These are phyloP conservation scores for Austrolebias charrua DNA, from an alignment of 2,797 vertebrate genomes.

Conservation along the genomic window DNA sequence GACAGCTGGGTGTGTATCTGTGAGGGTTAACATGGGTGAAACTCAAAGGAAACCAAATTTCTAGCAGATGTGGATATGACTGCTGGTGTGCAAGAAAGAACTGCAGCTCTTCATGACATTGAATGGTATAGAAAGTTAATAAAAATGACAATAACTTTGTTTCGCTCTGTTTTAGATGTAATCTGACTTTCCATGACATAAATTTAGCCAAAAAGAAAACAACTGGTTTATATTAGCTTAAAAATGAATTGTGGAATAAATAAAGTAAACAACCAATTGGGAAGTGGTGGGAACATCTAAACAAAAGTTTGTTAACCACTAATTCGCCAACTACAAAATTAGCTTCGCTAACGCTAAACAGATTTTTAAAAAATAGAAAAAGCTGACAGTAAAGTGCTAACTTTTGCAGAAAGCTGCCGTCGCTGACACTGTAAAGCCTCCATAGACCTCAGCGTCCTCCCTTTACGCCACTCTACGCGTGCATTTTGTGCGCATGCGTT, in stretches of 20 bases:
- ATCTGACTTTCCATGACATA: constrained; percentile 5
- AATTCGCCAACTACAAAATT: too few relatives aligned
- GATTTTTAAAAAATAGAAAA: too few relatives aligned
- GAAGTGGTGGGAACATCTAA: too few relatives aligned
- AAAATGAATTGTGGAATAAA: background rate
- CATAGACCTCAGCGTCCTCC: too few relatives aligned
- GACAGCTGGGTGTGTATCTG: constrained; percentile 5
- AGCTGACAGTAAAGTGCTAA: too few relatives aligned
- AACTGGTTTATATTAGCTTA: background rate
- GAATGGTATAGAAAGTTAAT: constrained; percentile 19
- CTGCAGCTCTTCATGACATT: constrained; percentile 8
- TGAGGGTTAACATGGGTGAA: background rate
- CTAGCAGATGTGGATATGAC: constrained; percentile 4
- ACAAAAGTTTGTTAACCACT: too few relatives aligned
- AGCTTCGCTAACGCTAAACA: too few relatives aligned
- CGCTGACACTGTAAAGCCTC: too few relatives aligned
- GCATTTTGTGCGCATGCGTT: too few relatives aligned
- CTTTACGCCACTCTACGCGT: too few relatives aligned
- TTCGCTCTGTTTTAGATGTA: constrained; percentile 32
- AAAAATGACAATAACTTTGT: constrained; percentile 29
- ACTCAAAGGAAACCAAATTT: constrained; percentile 15
- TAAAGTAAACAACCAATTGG: background rate
- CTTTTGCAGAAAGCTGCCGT: too few relatives aligned
- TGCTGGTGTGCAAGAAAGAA: background rate
- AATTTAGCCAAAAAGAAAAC: constrained; percentile 14